Evolutionary conservation across 2,888 invertebrate genomes (phyloP).

Genomic region (Ectobius pallidus): DNA sequence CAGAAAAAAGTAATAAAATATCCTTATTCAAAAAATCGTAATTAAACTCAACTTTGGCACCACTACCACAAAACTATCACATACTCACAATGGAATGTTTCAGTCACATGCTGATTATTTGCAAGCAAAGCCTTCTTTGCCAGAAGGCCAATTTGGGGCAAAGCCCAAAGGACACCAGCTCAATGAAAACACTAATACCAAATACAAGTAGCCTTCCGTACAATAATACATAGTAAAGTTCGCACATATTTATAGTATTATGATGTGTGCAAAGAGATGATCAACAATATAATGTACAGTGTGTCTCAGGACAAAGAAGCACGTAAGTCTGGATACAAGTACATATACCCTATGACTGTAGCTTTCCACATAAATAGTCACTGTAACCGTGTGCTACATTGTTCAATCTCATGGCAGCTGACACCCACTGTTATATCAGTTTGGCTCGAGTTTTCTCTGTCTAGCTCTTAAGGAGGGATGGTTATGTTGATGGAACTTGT

Average conservation of each 20-base stretch:
- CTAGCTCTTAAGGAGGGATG: no score
- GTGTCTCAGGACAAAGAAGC: no score
- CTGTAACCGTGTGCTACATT: no score
- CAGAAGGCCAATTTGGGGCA: background rate
- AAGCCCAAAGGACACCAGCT: constrained; percentile 1
- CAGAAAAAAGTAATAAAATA: background rate
- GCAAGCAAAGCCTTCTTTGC: background rate
- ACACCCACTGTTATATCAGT: no score
- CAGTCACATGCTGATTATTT: background rate
- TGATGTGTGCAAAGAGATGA: background rate
- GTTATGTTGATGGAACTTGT: no score
- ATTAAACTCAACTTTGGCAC: constrained; percentile 20
- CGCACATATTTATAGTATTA: background rate
- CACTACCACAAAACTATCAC: constrained; percentile 27
- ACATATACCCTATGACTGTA: no score
- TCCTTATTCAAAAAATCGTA: background rate
- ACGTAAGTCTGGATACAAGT: no score
- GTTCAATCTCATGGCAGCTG: no score
- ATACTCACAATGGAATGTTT: constrained; percentile 18
- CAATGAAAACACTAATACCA: background rate
- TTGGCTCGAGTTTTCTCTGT: no score
- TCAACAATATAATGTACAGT: background rate
- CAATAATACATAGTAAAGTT: background rate
- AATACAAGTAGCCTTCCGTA: background rate
- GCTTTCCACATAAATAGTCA: no score